phyloP scores from a whole-genome alignment of 2,888 invertebrate species.

The Cheilosia urbana region DNA sequence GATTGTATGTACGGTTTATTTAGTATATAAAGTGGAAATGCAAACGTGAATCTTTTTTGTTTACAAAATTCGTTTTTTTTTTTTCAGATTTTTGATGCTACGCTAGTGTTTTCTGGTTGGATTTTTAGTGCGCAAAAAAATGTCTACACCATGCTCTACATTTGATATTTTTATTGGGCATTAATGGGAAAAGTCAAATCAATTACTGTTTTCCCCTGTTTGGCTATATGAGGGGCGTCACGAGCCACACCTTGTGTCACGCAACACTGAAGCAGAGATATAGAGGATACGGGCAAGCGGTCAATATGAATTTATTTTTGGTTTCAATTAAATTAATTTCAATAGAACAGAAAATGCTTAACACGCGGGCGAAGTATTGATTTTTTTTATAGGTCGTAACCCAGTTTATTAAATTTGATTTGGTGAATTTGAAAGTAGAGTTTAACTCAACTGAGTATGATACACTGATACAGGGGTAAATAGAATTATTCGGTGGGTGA shows the following conservation, averaged over 20 bases:
- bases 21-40: conserved; percentile 31
- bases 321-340: conserved; percentile 62
- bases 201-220: conserved; percentile 43
- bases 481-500: conserved; percentile 8
- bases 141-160: conserved; percentile 31
- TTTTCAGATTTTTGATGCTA: conserved; percentile 61
- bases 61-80: conserved; percentile 66
- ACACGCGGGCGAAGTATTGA: conserved; percentile 33
- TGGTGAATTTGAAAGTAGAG: conserved; percentile 44
- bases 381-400: conserved; percentile 52
- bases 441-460: conserved; percentile 15
- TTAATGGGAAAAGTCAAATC: conserved; percentile 65
- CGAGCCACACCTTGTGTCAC: conserved; percentile 69
- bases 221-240: conserved; percentile 19
- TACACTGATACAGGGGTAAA: not conserved
- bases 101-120: not conserved
- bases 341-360: conserved; percentile 31
- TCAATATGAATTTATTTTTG: conserved; percentile 63
- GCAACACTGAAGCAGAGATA: conserved; percentile 29
- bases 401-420: conserved; percentile 50
- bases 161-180: conserved; percentile 47
- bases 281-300: conserved; percentile 37
- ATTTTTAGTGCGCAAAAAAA: conserved; percentile 47
- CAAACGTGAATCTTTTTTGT: conserved; percentile 56
- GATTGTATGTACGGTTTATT: conserved; percentile 8